phyloP scores from a whole-genome alignment of 2,797 vertebrate genomes.

The Crypturellus tataupa region DNA sequence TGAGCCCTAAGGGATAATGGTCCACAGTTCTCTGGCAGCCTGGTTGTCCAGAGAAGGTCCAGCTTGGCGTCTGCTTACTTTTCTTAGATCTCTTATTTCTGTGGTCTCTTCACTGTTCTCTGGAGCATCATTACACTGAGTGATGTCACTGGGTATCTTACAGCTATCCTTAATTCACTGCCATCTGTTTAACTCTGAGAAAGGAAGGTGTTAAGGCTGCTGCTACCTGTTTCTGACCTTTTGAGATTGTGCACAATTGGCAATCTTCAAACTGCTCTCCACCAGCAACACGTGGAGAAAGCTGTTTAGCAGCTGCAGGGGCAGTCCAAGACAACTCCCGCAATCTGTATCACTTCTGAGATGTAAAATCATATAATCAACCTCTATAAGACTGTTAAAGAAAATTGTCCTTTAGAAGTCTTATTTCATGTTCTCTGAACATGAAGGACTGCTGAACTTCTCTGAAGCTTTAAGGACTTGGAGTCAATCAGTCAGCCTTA shows the following conservation, averaged over 20 bases:
- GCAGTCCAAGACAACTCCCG: not conserved
- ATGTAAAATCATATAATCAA: not conserved
- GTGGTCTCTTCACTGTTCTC: not conserved
- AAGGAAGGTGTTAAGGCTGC: not conserved
- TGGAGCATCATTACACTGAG: not conserved
- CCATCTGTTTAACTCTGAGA: not conserved
- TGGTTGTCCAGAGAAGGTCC: not conserved
- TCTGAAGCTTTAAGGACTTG: not conserved
- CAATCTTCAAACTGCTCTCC: not conserved
- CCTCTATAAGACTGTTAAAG: not conserved
- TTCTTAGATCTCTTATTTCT: not conserved
- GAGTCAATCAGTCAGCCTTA: not conserved
- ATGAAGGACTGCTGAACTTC: not conserved
- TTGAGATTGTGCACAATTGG: not conserved
- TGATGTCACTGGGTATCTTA: not conserved
- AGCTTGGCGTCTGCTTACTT: not conserved
- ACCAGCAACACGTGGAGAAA: not conserved
- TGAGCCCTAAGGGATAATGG: not conserved
- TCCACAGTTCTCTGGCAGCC: not conserved
- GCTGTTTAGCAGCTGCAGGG: rapidly evolving
- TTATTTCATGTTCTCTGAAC: not conserved
- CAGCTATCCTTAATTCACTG: not conserved
- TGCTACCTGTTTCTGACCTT: not conserved
- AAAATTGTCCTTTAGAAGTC: not conserved
- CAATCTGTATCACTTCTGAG: not conserved